Conservation (phyloP, 2,888 invertebrate genomes). For the Harpagoxenus sublaevis region DNA sequence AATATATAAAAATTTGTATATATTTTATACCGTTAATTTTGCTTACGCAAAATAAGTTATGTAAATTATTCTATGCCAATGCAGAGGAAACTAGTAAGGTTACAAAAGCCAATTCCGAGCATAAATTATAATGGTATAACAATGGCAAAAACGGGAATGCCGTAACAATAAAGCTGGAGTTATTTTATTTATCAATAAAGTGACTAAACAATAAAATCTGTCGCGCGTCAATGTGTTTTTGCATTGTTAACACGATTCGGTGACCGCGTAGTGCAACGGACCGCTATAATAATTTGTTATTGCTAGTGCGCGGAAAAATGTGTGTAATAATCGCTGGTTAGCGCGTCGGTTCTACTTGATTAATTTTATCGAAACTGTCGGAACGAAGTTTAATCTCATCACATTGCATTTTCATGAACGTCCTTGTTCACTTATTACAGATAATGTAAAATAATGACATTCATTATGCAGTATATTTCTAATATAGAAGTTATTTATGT, state of each 20-base stretch:
- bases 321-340: conserved; percentile 4
- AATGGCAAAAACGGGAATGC: not conserved
- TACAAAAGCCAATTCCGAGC: not conserved
- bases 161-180: not conserved
- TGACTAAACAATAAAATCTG: conserved; percentile 27
- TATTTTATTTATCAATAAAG: conserved; percentile 7
- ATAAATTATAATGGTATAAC: not conserved
- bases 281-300: not conserved
- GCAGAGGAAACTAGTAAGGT: not conserved
- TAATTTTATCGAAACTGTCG: conserved; percentile 23
- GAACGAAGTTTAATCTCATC: conserved; percentile 8
- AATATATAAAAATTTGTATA: too few species aligned
- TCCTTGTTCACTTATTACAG: not conserved
- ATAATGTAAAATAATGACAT: conserved; percentile 1
- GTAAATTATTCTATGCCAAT: conserved; percentile 1
- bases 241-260: not conserved
- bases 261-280: not conserved
- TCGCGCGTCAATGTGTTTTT: not conserved
- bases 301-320: not conserved
- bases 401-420: conserved; percentile 1
- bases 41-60: not conserved
- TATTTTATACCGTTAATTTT: not conserved
- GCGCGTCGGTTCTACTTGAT: not conserved
- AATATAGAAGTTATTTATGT: not conserved
- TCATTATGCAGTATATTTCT: not conserved